These are phyloP conservation scores for Sylvilagus bachmani DNA, from an alignment of 2,113 vertebrate genomes.

Conservation along the genomic window DNA sequence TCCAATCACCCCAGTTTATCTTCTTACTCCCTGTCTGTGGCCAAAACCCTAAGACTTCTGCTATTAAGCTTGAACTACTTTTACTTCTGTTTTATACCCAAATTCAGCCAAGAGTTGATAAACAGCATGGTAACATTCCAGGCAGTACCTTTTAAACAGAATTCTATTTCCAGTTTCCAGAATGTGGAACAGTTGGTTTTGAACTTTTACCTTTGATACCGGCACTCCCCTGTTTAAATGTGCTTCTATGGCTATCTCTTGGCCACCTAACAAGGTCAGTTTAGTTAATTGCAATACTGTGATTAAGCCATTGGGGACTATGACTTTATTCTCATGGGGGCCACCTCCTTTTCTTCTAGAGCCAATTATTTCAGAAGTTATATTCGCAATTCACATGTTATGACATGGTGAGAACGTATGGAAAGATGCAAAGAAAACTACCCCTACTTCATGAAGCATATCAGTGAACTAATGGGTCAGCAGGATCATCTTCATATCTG, in stretches of 20 bases:
- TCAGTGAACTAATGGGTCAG: not conserved
- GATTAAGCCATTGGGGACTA: not conserved
- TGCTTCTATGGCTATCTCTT: not conserved
- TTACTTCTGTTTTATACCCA: slow-evolving; percentile 42
- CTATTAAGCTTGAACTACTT: slow-evolving; percentile 47
- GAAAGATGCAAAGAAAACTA: not conserved
- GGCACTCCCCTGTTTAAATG: not conserved
- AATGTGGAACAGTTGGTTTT: slow-evolving; percentile 42
- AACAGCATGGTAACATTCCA: slow-evolving; percentile 45
- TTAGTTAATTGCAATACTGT: not conserved
- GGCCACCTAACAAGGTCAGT: not conserved
- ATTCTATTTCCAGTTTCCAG: slow-evolving; percentile 46
- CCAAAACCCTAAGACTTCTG: slow-evolving; percentile 42
- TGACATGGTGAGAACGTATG: fast-evolving
- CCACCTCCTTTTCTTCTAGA: slow-evolving; percentile 1
- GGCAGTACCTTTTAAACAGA: slow-evolving; percentile 62
- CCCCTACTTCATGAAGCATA: not conserved
- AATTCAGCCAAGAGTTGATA: slow-evolving; percentile 48
- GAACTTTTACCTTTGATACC: slow-evolving; percentile 50
- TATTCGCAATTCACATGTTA: not conserved
- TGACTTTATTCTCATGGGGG: not conserved
- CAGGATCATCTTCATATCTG: not conserved
- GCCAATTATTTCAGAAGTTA: slow-evolving; percentile 55
- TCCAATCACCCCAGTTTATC: not conserved
- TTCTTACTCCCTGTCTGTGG: not conserved